phyloP scores from a whole-genome alignment of 2,113 vertebrate species.

The Chamaetylas fuelleborni region DNA sequence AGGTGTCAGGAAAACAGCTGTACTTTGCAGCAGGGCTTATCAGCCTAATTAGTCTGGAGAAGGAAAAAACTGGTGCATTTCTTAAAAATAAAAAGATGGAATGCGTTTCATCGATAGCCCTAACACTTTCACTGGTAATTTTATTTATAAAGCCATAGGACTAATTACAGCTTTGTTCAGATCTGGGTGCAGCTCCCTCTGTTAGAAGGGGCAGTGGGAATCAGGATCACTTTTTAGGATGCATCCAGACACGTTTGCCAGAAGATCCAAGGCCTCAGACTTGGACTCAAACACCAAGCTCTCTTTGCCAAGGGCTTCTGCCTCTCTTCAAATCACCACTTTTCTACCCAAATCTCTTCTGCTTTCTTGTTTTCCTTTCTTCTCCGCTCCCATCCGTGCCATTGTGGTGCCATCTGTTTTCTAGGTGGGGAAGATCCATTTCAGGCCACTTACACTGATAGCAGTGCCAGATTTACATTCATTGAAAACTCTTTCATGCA shows the following conservation, averaged over 20 bases:
- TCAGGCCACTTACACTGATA: background rate
- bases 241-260: background rate
- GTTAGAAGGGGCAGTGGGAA: background rate
- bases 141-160: background rate
- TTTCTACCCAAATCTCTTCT: background rate
- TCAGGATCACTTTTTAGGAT: background rate
- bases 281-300: background rate
- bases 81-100: background rate
- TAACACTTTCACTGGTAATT: background rate
- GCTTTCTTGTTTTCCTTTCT: background rate
- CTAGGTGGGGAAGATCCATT: background rate
- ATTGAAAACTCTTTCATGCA: background rate
- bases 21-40: background rate
- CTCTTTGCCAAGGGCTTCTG: background rate
- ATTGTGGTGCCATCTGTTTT: background rate
- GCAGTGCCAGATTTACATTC: background rate
- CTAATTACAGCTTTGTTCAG: background rate
- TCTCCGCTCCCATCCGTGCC: background rate
- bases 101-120: background rate
- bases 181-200: background rate
- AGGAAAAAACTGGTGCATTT: background rate
- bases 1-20: background rate
- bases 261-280: background rate
- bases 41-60: background rate
- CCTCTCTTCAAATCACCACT: background rate